Evolutionary conservation across 2,888 invertebrate species (phyloP).

Genomic region (Cactoblastis cactorum): DNA sequence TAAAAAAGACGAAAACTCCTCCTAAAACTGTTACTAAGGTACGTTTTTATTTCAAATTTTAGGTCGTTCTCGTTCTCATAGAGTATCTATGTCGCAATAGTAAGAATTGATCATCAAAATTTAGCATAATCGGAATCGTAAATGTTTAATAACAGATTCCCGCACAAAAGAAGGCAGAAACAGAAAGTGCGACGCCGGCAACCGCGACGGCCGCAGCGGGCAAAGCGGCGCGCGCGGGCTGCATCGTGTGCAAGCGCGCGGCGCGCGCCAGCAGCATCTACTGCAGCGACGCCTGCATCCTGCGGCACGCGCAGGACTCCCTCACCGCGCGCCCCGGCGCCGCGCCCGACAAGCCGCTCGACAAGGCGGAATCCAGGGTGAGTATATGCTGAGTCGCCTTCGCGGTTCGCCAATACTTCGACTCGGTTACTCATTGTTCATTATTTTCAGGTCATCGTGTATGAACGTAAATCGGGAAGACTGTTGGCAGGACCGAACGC

Average conservation of each 20-base stretch:
- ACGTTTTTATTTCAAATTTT: too few species aligned
- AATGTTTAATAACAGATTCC: too few species aligned
- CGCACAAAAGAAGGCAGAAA: too few species aligned
- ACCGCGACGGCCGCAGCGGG: too few species aligned
- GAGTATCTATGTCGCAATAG: too few species aligned
- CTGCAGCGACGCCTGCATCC: slow-evolving; percentile 93
- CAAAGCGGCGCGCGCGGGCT: too few species aligned
- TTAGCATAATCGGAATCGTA: too few species aligned
- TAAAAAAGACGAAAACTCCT: slow-evolving; percentile 73
- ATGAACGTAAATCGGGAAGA: slow-evolving; percentile 88
- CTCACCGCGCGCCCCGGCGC: slow-evolving; percentile 45
- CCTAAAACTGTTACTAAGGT: slow-evolving; percentile 39
- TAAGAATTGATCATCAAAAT: too few species aligned
- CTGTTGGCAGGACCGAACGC: slow-evolving; percentile 88
- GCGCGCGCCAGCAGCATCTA: slow-evolving; percentile 91
- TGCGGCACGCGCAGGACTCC: slow-evolving; percentile 89
- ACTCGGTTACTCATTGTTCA: too few species aligned
- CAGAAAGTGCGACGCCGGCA: too few species aligned
- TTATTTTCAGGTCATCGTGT: slow-evolving; percentile 84
- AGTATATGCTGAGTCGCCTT: slow-evolving; percentile 27
- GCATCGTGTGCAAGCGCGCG: slow-evolving; percentile 88
- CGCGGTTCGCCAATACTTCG: too few species aligned
- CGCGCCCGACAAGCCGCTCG: slow-evolving; percentile 42
- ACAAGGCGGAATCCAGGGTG: slow-evolving; percentile 68
- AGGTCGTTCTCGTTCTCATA: too few species aligned